A percentile compares a stretch with the other conserved stretches of the same genome.
Evolutionary conservation across 2,797 vertebrate genomes (phyloP).

Genomic region (Euphonia xanthogaster): DNA sequence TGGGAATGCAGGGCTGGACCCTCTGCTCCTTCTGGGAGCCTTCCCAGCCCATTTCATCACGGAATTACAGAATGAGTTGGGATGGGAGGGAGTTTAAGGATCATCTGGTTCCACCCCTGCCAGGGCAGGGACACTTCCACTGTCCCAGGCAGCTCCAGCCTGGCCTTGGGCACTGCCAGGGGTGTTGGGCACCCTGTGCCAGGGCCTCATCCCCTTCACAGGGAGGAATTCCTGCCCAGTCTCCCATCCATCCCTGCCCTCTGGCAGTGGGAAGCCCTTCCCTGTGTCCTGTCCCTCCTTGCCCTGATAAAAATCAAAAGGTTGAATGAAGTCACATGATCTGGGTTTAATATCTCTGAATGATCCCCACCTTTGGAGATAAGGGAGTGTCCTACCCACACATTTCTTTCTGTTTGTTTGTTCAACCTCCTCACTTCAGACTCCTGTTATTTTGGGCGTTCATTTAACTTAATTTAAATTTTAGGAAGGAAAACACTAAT

Average conservation of each 20-base stretch:
- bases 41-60: neutral
- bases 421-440: neutral
- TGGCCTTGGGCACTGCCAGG: neutral
- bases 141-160: neutral
- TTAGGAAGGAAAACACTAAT: neutral
- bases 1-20: neutral
- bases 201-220: accelerated
- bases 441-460: neutral
- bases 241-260: neutral
- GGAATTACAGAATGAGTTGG: accelerated
- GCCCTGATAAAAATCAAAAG: neutral
- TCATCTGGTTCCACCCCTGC: too few relatives aligned
- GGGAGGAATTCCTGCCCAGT: accelerated
- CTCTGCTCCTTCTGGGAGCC: neutral
- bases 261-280: neutral
- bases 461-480: neutral
- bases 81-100: neutral
- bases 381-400: neutral
- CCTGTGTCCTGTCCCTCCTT: neutral
- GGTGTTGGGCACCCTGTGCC: neutral
- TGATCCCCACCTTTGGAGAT: neutral
- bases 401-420: neutral
- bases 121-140: accelerated
- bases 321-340: neutral
- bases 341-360: neutral